phyloP scores from a whole-genome alignment of 2,888 invertebrate genomes.

The Yponomeuta malinellus region DNA sequence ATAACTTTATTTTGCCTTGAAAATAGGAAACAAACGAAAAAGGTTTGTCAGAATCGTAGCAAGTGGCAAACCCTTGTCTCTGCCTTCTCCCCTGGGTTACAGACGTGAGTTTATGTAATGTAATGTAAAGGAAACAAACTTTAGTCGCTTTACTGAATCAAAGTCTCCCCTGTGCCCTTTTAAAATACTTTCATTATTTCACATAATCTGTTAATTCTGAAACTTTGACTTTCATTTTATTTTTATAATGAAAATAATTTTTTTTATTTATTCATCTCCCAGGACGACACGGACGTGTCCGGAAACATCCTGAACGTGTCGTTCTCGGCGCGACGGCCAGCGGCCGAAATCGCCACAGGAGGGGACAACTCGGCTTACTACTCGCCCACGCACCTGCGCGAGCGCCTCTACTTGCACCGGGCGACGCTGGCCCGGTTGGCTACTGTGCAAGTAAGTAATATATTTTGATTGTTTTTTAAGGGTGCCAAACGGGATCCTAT shows the following conservation, averaged over 20 bases:
- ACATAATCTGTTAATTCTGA: neutral
- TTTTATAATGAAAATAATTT: neutral
- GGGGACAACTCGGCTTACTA: conserved; percentile 83
- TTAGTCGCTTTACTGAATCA: too few species aligned
- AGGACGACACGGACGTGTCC: conserved; percentile 93
- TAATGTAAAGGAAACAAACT: too few species aligned
- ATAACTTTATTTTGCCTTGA: too few species aligned
- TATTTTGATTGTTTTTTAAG: too few species aligned
- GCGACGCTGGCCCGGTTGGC: conserved; percentile 90
- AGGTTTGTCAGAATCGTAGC: too few species aligned
- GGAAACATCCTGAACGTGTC: conserved; percentile 94
- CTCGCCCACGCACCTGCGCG: conserved; percentile 91
- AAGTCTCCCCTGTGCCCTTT: too few species aligned
- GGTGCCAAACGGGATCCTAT: too few species aligned
- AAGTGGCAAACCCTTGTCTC: too few species aligned
- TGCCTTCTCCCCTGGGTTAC: too few species aligned
- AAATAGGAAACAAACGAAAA: too few species aligned
- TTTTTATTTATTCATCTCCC: conserved; percentile 18
- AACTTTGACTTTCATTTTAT: neutral
- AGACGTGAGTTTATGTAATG: too few species aligned
- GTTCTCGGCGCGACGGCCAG: conserved; percentile 90
- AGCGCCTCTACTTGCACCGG: conserved; percentile 94
- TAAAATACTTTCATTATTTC: too few species aligned
- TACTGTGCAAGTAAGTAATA: conserved; percentile 81
- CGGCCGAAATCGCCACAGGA: conserved; percentile 77